phyloP scores from a whole-genome alignment of 2,888 invertebrate genomes.

The Julus scanicus region DNA sequence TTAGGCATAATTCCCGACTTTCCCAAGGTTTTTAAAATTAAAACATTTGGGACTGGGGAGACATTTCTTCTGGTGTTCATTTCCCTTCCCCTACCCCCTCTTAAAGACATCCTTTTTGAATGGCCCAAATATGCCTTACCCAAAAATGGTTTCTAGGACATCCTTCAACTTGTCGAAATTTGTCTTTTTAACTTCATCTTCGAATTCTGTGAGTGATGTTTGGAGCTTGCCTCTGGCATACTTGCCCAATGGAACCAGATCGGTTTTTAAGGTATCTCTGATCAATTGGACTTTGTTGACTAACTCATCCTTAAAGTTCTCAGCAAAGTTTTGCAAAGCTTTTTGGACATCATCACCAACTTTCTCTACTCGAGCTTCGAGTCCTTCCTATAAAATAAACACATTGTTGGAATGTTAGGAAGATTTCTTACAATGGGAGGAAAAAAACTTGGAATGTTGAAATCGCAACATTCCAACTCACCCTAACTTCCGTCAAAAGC shows the following conservation, averaged over 20 bases:
- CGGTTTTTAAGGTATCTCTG: slow-evolving; percentile 48
- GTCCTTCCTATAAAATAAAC: slow-evolving; percentile 44
- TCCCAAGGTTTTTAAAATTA: too few relatives aligned
- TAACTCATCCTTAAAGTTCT: slow-evolving; percentile 26
- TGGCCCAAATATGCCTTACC: not conserved
- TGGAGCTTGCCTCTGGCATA: slow-evolving; percentile 25
- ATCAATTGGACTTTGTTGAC: slow-evolving; percentile 34
- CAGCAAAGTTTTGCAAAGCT: slow-evolving; percentile 25
- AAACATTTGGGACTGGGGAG: too few relatives aligned
- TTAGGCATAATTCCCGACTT: too few relatives aligned
- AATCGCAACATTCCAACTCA: not conserved
- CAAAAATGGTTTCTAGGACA: slow-evolving; percentile 44
- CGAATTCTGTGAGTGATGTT: not conserved
- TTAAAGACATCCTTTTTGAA: too few relatives aligned
- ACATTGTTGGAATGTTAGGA: not conserved
- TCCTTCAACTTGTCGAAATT: slow-evolving; percentile 46
- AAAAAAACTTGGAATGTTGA: not conserved
- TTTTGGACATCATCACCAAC: slow-evolving; percentile 6
- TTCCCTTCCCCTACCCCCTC: too few relatives aligned
- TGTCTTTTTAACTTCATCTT: slow-evolving; percentile 36
- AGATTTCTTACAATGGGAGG: not conserved
- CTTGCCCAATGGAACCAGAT: slow-evolving; percentile 32
- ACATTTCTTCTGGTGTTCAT: too few relatives aligned
- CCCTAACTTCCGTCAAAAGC: not conserved
- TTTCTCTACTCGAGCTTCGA: slow-evolving; percentile 31